These are phyloP conservation scores for Phrynocephalus guinanensis DNA, from an alignment of 2,797 vertebrate genomes.

Conservation along the genomic window DNA sequence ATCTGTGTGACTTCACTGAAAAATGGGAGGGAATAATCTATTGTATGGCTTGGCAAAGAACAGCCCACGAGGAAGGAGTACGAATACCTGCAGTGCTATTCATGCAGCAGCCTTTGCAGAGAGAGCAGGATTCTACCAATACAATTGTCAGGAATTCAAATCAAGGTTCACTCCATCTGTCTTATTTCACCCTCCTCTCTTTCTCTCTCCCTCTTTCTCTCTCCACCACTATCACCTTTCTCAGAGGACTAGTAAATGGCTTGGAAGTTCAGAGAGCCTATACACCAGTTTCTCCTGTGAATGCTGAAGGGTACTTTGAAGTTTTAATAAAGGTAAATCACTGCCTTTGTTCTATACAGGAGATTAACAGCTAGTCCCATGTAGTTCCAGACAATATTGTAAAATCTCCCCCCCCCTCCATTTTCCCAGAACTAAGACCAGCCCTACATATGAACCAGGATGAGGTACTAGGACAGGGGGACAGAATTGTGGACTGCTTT, in stretches of 20 bases:
- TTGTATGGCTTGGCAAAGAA: constrained; percentile 33
- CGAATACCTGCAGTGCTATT: constrained; percentile 36
- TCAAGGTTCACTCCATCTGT: constrained; percentile 43
- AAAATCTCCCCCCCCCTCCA: background rate
- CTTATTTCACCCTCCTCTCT: constrained; percentile 41
- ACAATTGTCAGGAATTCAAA: constrained; percentile 22
- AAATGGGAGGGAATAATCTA: constrained; percentile 33
- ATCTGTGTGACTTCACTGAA: constrained; percentile 39
- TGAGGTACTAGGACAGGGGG: background rate
- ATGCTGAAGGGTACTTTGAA: constrained; percentile 80
- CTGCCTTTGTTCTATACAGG: constrained; percentile 22
- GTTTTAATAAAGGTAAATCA: constrained; percentile 84
- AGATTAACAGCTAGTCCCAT: background rate
- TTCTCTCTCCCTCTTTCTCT: constrained; percentile 34
- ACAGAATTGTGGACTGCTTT: background rate
- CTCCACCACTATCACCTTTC: constrained; percentile 37
- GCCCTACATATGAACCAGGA: background rate
- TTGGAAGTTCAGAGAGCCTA: constrained; percentile 84
- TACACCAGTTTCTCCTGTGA: constrained; percentile 77
- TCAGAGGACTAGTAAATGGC: constrained; percentile 77
- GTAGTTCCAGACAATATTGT: constrained; percentile 2
- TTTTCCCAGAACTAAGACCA: background rate
- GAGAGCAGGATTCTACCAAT: constrained; percentile 20
- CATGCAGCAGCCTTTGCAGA: background rate
- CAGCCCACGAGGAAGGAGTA: constrained; percentile 18